Base-by-base conservation (phyloP, 2,888 invertebrate species). In the Clepsis dumicolana region DNA sequence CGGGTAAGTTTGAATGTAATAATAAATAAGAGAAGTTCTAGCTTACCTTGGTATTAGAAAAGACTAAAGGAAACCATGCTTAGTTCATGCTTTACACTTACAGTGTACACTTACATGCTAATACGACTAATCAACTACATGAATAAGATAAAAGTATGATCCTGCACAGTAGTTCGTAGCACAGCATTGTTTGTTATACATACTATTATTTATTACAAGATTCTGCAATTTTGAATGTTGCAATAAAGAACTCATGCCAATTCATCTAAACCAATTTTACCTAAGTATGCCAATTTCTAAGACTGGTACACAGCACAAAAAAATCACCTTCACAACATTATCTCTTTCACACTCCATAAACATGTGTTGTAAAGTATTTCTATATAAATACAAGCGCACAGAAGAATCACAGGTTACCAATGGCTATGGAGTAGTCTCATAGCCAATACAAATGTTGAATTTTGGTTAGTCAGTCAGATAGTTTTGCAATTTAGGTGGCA, bases 111-210 rank as follows among this genome's bases (percentile, higher is more conserved):
- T n/a, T 18, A 72, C 82, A 83, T 84, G 85, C 85, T 72, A 80
- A 74, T 77, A 79, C 76, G 75, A 73, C 76, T 76, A 76, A 73
- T 71, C 72, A 75, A 74, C 77, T 74, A 78, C 44, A 38, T 50
- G 25, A 50, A 29, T 38, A 48, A 38, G 44, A 18, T 4, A 44
- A 16, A 44, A 44, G 32, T 59, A 62, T 53, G 59, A 62, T 29
- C 59, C 64, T 64, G 64, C 56, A 54, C 67, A 78, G 74, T 74
- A 79, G 77, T 76, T 77, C 80, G 89, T 89, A 90, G 91, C 90
- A 90, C 91, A 90, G 89, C 91, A 91, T 90, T 89, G 88, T 77
- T 70, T 71, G 67, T 79, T 76, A 76, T 71, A 72, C 41, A 44
- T 61, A 29, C 38, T 16, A 50, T 48, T 38, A 52, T 35, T 62